phyloP scores from a whole-genome alignment of 2,888 invertebrate species.

The Caenorhabditis panamensis region DNA sequence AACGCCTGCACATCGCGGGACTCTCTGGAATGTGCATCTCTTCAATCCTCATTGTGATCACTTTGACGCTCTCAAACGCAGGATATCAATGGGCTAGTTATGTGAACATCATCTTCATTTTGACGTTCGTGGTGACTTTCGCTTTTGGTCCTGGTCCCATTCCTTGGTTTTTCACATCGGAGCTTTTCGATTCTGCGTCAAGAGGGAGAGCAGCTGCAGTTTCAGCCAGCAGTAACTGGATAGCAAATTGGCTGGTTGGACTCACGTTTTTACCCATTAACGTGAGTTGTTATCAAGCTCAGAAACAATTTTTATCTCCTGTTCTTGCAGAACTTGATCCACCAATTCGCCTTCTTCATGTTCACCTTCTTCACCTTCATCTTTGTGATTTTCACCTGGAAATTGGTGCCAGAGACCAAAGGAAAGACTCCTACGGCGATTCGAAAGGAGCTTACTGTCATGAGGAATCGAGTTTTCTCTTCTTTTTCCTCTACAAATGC shows the following conservation, averaged over 20 bases:
- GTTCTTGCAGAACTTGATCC: slow-evolving; percentile 82
- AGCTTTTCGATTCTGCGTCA: slow-evolving; percentile 89
- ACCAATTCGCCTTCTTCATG: slow-evolving; percentile 98
- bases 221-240: slow-evolving; percentile 91
- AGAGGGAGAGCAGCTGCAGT: slow-evolving; percentile 90
- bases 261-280: slow-evolving; percentile 85
- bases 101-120: slow-evolving; percentile 87
- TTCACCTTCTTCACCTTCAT: slow-evolving; percentile 96
- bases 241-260: slow-evolving; percentile 89
- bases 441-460: slow-evolving; percentile 42
- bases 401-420: slow-evolving; percentile 97
- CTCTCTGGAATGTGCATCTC: slow-evolving; percentile 88
- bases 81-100: slow-evolving; percentile 81
- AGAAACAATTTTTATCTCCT: neutral
- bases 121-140: slow-evolving; percentile 90
- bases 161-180: slow-evolving; percentile 93
- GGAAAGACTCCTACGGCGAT: slow-evolving; percentile 61
- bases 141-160: slow-evolving; percentile 92
- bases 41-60: slow-evolving; percentile 86
- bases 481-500: no score
- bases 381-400: slow-evolving; percentile 98
- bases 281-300: slow-evolving; percentile 77
- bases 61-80: slow-evolving; percentile 64
- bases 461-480: slow-evolving; percentile 15
- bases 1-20: slow-evolving; percentile 88